These are phyloP conservation scores for Drosophila ercepeae DNA, from an alignment of 1,140 invertebrate genomes.

Conservation along the genomic window DNA sequence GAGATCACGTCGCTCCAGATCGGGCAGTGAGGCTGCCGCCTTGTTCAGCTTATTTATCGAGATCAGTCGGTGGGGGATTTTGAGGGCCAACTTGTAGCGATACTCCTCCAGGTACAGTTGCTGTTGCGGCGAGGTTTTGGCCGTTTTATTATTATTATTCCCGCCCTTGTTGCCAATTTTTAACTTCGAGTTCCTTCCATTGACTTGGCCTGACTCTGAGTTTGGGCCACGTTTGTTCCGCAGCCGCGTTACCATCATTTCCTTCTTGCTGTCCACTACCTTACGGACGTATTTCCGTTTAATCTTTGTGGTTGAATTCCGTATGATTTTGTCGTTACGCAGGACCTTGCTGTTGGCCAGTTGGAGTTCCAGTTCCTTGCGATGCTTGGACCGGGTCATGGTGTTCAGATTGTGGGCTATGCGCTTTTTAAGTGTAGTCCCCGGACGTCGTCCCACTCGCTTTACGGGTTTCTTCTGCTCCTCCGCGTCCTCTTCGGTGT, in stretches of 20 bases:
- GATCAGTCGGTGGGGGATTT: slow-evolving; percentile 91
- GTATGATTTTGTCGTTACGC: slow-evolving; percentile 80
- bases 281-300: slow-evolving; percentile 77
- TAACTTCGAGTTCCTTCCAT: slow-evolving; percentile 45
- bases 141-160: slow-evolving; percentile 3
- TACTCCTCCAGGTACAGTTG: slow-evolving; percentile 87
- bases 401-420: slow-evolving; percentile 70
- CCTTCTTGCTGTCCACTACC: slow-evolving; percentile 65
- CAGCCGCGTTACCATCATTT: slow-evolving; percentile 61
- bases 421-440: slow-evolving; percentile 32
- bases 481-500: slow-evolving; percentile 1
- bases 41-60: slow-evolving; percentile 87
- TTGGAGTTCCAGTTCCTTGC: slow-evolving; percentile 74
- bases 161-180: slow-evolving; percentile 16
- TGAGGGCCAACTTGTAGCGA: slow-evolving; percentile 90
- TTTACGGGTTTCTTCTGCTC: slow-evolving; percentile 2
- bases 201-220: slow-evolving; percentile 28
- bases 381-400: slow-evolving; percentile 82
- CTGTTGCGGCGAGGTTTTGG: slow-evolving; percentile 50
- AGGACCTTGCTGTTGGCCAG: slow-evolving; percentile 83
- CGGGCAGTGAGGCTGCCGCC: slow-evolving; percentile 89
- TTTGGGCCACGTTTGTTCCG: slow-evolving; percentile 49
- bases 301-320: slow-evolving; percentile 76
- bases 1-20: slow-evolving; percentile 85
- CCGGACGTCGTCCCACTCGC: slow-evolving; percentile 16